Conservation (phyloP, 2,888 invertebrate species). For the Lycocerus yunnanus region DNA sequence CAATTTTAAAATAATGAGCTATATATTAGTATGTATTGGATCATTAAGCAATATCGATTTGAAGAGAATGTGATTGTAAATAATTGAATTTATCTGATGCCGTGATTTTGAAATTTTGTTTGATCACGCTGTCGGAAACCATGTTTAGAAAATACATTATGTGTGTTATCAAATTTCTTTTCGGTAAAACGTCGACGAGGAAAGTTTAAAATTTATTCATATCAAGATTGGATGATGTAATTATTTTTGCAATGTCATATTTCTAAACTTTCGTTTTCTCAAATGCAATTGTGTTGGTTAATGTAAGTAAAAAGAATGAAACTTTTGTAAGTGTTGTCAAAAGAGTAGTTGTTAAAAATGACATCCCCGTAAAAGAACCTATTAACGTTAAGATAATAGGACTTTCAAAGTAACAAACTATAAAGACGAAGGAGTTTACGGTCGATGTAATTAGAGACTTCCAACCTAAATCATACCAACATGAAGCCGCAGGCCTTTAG, state of each 20-base stretch:
- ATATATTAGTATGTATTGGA: no score
- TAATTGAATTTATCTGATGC: no score
- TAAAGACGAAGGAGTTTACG: conserved; percentile 24
- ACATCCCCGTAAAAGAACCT: conserved; percentile 12
- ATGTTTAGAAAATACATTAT: no score
- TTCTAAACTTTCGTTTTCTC: not conserved
- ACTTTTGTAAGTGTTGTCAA: not conserved
- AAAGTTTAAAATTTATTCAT: no score
- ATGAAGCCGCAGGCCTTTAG: conserved; percentile 27
- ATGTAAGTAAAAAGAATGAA: not conserved
- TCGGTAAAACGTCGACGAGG: no score
- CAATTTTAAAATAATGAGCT: no score
- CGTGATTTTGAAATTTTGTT: no score
- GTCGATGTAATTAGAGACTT: conserved; percentile 28
- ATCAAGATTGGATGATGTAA: not conserved
- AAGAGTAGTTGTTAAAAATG: conserved; percentile 5
- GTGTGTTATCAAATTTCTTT: no score
- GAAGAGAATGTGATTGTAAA: no score
- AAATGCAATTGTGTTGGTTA: not conserved
- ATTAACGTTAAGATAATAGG: conserved; percentile 26
- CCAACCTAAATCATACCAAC: conserved; percentile 36
- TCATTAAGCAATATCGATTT: no score
- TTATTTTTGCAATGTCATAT: not conserved
- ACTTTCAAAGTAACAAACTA: conserved; percentile 26
- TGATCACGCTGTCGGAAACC: no score